These are phyloP conservation scores for Trichonephila inaurata DNA, from an alignment of 1,140 invertebrate genomes.

Conservation along the genomic window DNA sequence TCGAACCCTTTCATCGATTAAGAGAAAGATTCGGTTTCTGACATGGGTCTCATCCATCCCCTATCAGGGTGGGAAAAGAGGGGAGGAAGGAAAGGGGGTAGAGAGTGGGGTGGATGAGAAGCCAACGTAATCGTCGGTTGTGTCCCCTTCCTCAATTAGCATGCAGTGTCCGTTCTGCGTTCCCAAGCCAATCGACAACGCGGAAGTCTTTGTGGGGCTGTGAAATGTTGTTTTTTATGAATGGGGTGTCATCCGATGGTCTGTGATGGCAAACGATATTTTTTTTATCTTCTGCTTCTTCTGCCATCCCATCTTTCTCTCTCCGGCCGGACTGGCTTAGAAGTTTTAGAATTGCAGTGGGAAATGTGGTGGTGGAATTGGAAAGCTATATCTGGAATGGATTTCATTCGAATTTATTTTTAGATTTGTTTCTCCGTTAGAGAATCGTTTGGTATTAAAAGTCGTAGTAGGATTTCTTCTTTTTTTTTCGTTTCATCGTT, in stretches of 20 bases:
- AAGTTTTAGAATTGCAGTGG: conserved; percentile 8
- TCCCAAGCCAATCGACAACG: conserved; percentile 56
- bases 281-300: not conserved
- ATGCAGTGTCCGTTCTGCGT: conserved; percentile 61
- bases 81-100: not conserved
- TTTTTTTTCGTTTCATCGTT: not conserved
- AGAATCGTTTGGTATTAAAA: not conserved
- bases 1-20: conserved; percentile 57
- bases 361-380: not conserved
- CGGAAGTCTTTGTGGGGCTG: conserved; percentile 63
- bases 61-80: conserved; percentile 2
- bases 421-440: not conserved
- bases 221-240: conserved; percentile 64
- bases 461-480: not conserved
- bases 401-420: conserved; percentile 26
- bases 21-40: conserved; percentile 27
- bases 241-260: conserved; percentile 67
- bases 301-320: not conserved
- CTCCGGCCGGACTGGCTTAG: not conserved
- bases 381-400: not conserved
- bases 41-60: conserved; percentile 33
- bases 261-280: conserved; percentile 39
- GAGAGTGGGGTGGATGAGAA: not conserved
- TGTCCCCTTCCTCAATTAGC: conserved; percentile 55
- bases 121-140: not conserved